Evolutionary conservation across 2,113 vertebrate genomes (phyloP), one percentile per base, ranked within the genome.

Genomic region (Aramus guarauna): DNA sequence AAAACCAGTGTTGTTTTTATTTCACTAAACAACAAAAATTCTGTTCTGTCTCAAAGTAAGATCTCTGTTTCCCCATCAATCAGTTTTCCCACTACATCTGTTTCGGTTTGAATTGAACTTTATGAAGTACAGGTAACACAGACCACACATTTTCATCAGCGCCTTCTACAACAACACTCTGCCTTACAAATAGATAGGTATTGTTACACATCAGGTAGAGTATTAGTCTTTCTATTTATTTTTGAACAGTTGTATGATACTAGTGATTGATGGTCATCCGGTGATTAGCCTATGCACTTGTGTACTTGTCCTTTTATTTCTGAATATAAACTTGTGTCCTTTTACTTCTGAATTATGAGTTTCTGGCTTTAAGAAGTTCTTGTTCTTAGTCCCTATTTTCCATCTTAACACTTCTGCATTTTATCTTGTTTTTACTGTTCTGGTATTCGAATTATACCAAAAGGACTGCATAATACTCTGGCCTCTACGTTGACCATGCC

Each of bases 81-180:
- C 11, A 15, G 30, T 39, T 37, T 43, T 36, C 26, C n/a, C 39
- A 66, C 7, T 27, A 10, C 18, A 47, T 11, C 39, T 48, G 20
- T 24, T 59, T 39, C 12, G 20, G 11, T 34, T 30, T 77, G 23
- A 55, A 26, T 8, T 77, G 32, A 50, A 59, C 52, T 73, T 72
- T 32, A 39, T 13, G 43, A 86, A 50, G 41, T 8, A 27, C 21
- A 59, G 45, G 24, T 76, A 82, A 59, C 41, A 58, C 12, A 81
- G 32, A 73, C 21, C 4, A 18, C 0, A 0, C 8, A 19, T 34
- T 23, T 63, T 43, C n/a, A 63, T 27, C 23, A 63, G 50, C 6
- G 34, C 13, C 12, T 62, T 39, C 47, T 55, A 8, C 27, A 95
- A 20, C 23, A 66, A 36, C 41, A 58, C 32, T 55, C 16, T 56